Evolutionary conservation across 2,797 vertebrate genomes (phyloP).

Genomic region (Jordanella pulchra): DNA sequence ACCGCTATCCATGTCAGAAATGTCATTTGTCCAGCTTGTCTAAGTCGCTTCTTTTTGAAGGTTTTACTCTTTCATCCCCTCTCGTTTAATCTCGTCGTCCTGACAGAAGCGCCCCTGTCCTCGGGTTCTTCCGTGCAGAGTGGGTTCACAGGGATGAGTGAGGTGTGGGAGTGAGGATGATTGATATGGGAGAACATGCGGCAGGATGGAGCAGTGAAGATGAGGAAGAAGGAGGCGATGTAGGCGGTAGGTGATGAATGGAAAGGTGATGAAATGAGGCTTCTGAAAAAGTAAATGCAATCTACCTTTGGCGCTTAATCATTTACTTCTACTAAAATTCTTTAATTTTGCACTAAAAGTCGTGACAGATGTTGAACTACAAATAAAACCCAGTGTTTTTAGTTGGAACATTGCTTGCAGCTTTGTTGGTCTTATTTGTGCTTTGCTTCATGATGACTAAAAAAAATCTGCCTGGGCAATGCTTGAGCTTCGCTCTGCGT

Average conservation of each 20-base stretch:
- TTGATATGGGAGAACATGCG: constrained; percentile 58
- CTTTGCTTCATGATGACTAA: constrained; percentile 52
- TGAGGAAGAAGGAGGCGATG: constrained; percentile 49
- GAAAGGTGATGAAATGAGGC: constrained; percentile 62
- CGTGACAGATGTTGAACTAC: constrained; percentile 19
- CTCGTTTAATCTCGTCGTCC: constrained; percentile 59
- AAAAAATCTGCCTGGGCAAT: constrained; percentile 57
- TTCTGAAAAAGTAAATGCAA: constrained; percentile 61
- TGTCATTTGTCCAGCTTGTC: constrained; percentile 47
- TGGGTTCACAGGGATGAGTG: constrained; percentile 44
- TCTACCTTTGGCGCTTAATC: constrained; percentile 45
- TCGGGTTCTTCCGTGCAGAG: constrained; percentile 49
- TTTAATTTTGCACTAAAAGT: constrained; percentile 19
- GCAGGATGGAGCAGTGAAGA: constrained; percentile 42
- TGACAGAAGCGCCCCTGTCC: constrained; percentile 49
- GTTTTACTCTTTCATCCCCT: constrained; percentile 66
- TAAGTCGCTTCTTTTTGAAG: constrained; percentile 58
- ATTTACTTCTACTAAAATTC: constrained; percentile 35
- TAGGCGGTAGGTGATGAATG: constrained; percentile 61
- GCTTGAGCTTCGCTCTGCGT: constrained; percentile 48
- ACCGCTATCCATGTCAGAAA: constrained; percentile 32
- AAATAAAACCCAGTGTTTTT: constrained; percentile 22
- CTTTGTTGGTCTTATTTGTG: constrained; percentile 42
- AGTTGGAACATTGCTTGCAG: constrained; percentile 39
- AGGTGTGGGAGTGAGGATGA: constrained; percentile 63